These are phyloP conservation scores for Bryconaethiops microstoma DNA, from an alignment of 2,797 vertebrate genomes.

Conservation along the genomic window DNA sequence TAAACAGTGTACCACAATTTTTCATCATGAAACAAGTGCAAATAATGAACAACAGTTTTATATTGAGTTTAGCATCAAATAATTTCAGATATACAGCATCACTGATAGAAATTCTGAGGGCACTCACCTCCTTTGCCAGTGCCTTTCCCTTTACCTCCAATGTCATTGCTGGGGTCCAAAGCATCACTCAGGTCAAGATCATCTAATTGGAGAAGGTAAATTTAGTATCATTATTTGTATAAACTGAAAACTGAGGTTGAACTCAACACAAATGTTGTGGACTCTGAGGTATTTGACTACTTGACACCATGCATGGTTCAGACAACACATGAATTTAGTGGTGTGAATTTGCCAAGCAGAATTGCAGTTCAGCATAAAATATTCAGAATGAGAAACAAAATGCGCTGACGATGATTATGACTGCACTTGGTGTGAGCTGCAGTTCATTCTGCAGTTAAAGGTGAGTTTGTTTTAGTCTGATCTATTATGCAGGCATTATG, in stretches of 20 bases:
- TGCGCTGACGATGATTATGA: not conserved
- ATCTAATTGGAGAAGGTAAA: constrained; percentile 58
- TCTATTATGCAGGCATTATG: not conserved
- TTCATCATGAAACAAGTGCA: too few relatives aligned
- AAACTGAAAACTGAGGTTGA: too few relatives aligned
- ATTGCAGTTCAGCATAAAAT: not conserved
- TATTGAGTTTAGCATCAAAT: not conserved
- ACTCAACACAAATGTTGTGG: not conserved
- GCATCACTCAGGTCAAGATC: constrained; percentile 84
- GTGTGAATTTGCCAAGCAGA: not conserved
- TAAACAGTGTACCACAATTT: too few relatives aligned
- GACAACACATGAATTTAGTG: not conserved
- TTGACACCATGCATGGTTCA: not conserved
- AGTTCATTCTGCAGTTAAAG: not conserved
- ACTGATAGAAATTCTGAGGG: not conserved
- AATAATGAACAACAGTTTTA: not conserved
- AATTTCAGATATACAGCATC: not conserved
- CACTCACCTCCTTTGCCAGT: constrained; percentile 66
- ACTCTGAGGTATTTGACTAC: not conserved
- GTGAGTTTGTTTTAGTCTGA: not conserved
- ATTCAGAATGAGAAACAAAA: not conserved
- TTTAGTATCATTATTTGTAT: not conserved
- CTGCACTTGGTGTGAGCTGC: not conserved
- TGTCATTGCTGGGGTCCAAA: constrained; percentile 79
- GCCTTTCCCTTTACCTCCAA: constrained; percentile 67